Evolutionary conservation across 2,797 vertebrate genomes (phyloP).

Genomic region (Okamejei kenojei): DNA sequence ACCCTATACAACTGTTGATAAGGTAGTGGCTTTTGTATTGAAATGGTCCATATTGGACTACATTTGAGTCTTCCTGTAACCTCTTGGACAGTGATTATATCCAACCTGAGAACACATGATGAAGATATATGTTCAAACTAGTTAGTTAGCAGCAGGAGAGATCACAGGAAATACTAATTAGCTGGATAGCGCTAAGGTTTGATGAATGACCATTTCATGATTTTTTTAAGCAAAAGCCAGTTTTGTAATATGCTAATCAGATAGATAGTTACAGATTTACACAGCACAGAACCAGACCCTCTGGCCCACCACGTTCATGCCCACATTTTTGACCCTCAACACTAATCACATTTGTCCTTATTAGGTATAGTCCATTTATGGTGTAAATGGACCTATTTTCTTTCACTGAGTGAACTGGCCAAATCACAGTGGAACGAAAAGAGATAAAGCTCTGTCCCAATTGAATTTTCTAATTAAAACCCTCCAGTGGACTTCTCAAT

Average conservation of each 20-base stretch:
- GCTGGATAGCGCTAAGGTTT: not conserved
- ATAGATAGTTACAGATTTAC: not conserved
- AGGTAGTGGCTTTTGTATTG: not conserved
- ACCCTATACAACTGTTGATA: not conserved
- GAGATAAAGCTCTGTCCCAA: not conserved
- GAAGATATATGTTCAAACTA: not conserved
- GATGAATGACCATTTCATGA: not conserved
- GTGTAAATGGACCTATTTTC: not conserved
- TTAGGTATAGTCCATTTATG: not conserved
- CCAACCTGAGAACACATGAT: not conserved
- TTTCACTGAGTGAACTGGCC: not conserved
- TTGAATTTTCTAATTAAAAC: conserved; percentile 3
- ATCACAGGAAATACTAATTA: not conserved
- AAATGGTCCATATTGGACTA: not conserved
- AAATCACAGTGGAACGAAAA: not conserved
- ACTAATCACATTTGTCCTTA: too few species aligned
- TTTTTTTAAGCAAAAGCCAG: not conserved
- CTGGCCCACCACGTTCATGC: too few species aligned
- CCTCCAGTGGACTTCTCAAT: not conserved
- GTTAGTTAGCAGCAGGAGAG: not conserved
- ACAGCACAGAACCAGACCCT: too few species aligned
- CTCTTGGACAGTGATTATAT: not conserved
- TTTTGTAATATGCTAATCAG: not conserved
- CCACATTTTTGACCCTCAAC: too few species aligned
- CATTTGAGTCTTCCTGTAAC: not conserved